These are phyloP conservation scores for Caenorhabditis drosophilae DNA, from an alignment of 2,888 invertebrate species.

Conservation along the genomic window DNA sequence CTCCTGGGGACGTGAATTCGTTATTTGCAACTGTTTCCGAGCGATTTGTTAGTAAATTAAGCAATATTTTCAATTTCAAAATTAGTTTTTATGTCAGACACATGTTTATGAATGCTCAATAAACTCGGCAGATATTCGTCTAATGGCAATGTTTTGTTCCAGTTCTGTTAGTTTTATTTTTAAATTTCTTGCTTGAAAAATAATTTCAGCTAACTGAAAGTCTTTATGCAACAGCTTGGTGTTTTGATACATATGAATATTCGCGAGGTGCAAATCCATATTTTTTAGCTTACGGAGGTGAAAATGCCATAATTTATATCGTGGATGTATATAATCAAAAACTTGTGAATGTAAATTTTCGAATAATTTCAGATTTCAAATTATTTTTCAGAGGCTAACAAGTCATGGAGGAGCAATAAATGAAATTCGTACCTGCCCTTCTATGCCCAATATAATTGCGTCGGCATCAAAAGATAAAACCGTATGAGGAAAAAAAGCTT, in stretches of 20 bases:
- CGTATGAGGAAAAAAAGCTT: too few relatives aligned
- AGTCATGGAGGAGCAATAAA: constrained; percentile 57
- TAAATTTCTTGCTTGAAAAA: background rate
- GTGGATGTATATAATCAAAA: constrained; percentile 24
- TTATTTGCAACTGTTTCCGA: constrained; percentile 39
- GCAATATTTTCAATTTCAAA: background rate
- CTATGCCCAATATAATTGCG: constrained; percentile 51
- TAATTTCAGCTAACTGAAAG: constrained; percentile 19
- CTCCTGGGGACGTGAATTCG: constrained; percentile 2
- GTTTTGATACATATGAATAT: constrained; percentile 27
- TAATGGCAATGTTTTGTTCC: background rate
- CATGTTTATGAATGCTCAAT: constrained; percentile 4
- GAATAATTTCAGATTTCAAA: background rate
- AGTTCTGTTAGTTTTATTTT: background rate
- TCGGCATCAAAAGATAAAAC: constrained; percentile 57
- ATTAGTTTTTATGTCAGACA: constrained; percentile 9
- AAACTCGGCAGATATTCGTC: constrained; percentile 1
- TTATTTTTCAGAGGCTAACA: constrained; percentile 36
- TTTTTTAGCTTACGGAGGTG: constrained; percentile 41
- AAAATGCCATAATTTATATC: constrained; percentile 41
- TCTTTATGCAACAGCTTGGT: constrained; percentile 30
- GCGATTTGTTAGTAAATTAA: constrained; percentile 16
- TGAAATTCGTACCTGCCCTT: constrained; percentile 53
- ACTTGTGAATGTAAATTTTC: constrained; percentile 28
- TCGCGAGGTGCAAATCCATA: background rate